Conservation (phyloP, 2,888 invertebrate species). For the Hyposoter didymator region DNA sequence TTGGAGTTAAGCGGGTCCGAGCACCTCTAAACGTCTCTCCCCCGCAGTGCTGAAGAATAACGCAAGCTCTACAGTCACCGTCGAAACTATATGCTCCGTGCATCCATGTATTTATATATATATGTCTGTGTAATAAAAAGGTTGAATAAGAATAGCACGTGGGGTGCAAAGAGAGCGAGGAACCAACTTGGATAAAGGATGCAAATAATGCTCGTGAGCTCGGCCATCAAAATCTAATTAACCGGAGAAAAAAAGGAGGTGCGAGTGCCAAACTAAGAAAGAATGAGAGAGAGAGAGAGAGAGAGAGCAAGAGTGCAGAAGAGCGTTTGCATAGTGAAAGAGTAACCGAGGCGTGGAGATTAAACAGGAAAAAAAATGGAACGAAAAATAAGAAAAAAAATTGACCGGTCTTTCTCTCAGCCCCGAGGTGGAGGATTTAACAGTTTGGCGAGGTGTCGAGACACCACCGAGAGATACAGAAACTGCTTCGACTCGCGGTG, state of each 20-base stretch:
- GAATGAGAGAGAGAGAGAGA: conserved; percentile 25
- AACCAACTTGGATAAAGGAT: conserved; percentile 78
- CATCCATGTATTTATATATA: neutral
- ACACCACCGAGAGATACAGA: conserved; percentile 39
- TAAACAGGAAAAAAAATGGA: conserved; percentile 69
- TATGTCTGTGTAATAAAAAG: conserved; percentile 28
- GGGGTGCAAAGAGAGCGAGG: conserved; percentile 52
- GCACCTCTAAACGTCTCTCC: conserved; percentile 80
- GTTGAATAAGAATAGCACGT: conserved; percentile 50
- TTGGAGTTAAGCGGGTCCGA: conserved; percentile 77
- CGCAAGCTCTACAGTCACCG: conserved; percentile 67
- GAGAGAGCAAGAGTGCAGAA: conserved; percentile 38
- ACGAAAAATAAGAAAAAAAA: conserved; percentile 18
- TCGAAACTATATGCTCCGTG: conserved; percentile 29
- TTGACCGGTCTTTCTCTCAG: conserved; percentile 24
- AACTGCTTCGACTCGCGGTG: conserved; percentile 53
- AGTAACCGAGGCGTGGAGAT: conserved; percentile 67
- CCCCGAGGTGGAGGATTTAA: conserved; percentile 74
- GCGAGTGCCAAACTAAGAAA: conserved; percentile 72
- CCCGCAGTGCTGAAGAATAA: conserved; percentile 78
- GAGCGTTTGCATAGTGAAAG: conserved; percentile 62
- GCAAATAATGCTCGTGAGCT: conserved; percentile 79
- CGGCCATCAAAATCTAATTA: conserved; percentile 84
- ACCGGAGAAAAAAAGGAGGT: conserved; percentile 78
- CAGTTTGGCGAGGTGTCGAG: conserved; percentile 81